These are phyloP conservation scores for Euproctis similis DNA, from an alignment of 2,888 invertebrate species.

Conservation along the genomic window DNA sequence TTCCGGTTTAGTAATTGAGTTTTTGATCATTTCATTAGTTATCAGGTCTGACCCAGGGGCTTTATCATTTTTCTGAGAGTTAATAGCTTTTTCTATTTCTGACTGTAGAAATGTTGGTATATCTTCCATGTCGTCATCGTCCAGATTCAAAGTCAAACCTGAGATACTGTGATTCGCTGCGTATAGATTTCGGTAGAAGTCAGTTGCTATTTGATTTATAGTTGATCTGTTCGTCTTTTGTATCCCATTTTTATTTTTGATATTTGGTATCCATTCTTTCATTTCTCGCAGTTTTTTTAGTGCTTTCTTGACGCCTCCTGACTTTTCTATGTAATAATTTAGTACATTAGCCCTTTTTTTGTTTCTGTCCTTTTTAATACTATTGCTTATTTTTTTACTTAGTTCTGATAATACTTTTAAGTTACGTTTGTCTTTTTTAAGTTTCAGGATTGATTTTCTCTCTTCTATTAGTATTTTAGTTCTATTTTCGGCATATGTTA, in stretches of 20 bases:
- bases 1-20: constrained; percentile 1
- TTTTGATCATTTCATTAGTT: constrained; percentile 5
- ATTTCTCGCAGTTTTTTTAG: too few species aligned
- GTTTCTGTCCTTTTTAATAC: too few species aligned
- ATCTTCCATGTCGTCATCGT: background rate
- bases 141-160: background rate
- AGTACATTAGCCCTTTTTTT: constrained; percentile 2
- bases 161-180: background rate
- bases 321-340: too few species aligned
- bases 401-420: too few species aligned
- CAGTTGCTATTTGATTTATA: constrained; percentile 1
- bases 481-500: too few species aligned
- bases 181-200: constrained; percentile 1
- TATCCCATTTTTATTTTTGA: background rate
- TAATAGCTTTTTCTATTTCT: constrained; percentile 2
- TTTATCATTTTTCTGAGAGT: constrained; percentile 1
- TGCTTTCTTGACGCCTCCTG: too few species aligned
- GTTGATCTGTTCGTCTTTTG: background rate
- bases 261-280: background rate
- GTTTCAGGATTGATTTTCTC: too few species aligned
- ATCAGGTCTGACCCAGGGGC: too few species aligned
- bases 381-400: too few species aligned
- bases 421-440: too few species aligned
- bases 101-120: constrained; percentile 2
- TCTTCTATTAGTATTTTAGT: too few species aligned